Base-by-base conservation (phyloP, 1,140 invertebrate species). In the Trichoplusia ni region DNA sequence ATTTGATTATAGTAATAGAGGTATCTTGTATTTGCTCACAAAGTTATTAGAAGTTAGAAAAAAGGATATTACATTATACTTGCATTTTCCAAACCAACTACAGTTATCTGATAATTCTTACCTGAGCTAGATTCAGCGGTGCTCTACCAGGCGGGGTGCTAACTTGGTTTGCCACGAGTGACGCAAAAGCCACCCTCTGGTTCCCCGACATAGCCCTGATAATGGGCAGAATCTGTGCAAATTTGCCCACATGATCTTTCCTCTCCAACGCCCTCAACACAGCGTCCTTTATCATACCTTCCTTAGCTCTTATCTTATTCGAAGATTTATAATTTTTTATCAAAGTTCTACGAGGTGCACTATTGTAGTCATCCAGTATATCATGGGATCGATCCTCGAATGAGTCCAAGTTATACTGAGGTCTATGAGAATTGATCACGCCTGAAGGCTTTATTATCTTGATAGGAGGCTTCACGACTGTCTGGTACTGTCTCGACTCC, bases 161-260 rank as follows among this genome's bases (percentile, higher is more conserved):
- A 33, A 93, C 90, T 77, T 93, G 93, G 5, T 92, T 92, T 3
- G 93, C 91, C 1, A 94, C 93, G 35, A 95, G 64, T 0, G 92
- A 92, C 0, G 93, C 92, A 5, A 94, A 73, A 0, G 92, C 92
- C 21, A 94, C 81, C 19, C 93, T 82, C 74, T 94, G 94, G 8
- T 91, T 87, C 0, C 91, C 90, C 0, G 93, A 92, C 87, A 94
- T 91, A 4, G 90, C 91, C 44, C 93, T 91, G 31, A 94, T 82
- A 37, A 94, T 94, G n/a, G 94, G 93, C 73, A 94, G 82, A 5
- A 94, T 91, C 77, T 93, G 90, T 4, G 89, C 89, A 49, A 93
- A 92, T 69, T 92, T 92, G 29, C 82, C 83, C 51, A 86, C 86
- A 7, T 91, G 85, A 13, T 91, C 91, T 33, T 89, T 91, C 51